These are phyloP conservation scores for Spilosoma lubricipeda DNA, from an alignment of 2,888 invertebrate genomes.

Conservation along the genomic window DNA sequence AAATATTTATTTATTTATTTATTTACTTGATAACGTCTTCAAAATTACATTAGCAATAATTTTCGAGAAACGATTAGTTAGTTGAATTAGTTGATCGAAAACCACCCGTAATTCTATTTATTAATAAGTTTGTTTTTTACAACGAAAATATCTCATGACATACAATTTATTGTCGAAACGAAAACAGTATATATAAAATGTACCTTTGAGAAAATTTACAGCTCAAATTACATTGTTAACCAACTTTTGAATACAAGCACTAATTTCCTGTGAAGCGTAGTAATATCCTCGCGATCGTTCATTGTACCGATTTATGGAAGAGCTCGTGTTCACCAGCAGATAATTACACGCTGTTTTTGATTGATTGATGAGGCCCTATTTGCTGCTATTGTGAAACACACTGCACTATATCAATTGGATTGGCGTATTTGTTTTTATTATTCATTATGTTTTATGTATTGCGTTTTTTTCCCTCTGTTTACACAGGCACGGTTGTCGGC, in stretches of 20 bases:
- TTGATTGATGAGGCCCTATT: not conserved
- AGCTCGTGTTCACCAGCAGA: conserved; percentile 1
- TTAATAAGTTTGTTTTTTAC: not conserved
- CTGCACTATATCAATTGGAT: conserved; percentile 1
- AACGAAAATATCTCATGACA: not conserved
- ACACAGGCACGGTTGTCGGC: not conserved
- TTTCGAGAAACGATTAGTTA: not conserved
- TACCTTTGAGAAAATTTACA: not conserved
- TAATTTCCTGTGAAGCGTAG: conserved; percentile 1
- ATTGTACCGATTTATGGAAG: not conserved
- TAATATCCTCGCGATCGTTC: conserved; percentile 1
- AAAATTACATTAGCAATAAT: not conserved
- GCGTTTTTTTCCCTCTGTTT: not conserved
- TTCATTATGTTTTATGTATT: not conserved
- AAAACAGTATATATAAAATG: not conserved
- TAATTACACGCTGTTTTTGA: conserved; percentile 2
- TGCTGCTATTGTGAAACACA: not conserved
- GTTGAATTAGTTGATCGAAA: not conserved
- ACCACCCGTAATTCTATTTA: not conserved
- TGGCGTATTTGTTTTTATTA: not conserved
- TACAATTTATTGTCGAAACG: not conserved
- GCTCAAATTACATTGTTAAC: not conserved
- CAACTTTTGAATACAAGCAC: not conserved
- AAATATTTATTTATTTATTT: no score
- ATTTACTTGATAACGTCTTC: no score